phyloP scores from a whole-genome alignment of 37 sponge, comb jelly and placozoan genomes.

The Petrosia ficiformis region DNA sequence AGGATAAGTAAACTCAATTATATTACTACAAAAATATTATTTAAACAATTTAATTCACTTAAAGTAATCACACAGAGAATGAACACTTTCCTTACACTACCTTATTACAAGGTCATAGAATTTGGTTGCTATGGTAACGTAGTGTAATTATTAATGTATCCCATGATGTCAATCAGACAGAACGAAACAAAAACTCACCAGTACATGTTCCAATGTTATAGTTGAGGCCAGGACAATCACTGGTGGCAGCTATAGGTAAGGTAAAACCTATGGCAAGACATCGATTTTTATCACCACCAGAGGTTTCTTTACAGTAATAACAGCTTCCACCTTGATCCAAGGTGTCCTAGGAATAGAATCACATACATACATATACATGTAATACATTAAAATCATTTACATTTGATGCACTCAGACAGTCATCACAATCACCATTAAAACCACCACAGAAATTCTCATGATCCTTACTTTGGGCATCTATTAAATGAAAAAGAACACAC shows the following conservation, averaged over 20 bases:
- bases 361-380: neutral
- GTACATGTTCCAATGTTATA: constrained; percentile 43
- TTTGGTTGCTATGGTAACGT: no score
- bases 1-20: neutral
- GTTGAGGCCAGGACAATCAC: constrained; percentile 14
- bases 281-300: neutral
- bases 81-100: no score
- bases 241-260: neutral
- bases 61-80: no score
- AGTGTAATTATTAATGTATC: no score
- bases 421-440: neutral
- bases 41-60: no score
- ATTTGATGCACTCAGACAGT: neutral
- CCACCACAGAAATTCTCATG: neutral
- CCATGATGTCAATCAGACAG: no score
- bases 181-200: no score
- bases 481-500: neutral
- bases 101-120: no score
- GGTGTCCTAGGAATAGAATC: neutral
- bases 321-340: neutral
- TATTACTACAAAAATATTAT: neutral
- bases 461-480: neutral
- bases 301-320: neutral
- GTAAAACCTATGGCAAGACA: neutral
- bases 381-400: neutral